phyloP scores from a whole-genome alignment of 2,888 invertebrate species.

The Mythimna ferrago region DNA sequence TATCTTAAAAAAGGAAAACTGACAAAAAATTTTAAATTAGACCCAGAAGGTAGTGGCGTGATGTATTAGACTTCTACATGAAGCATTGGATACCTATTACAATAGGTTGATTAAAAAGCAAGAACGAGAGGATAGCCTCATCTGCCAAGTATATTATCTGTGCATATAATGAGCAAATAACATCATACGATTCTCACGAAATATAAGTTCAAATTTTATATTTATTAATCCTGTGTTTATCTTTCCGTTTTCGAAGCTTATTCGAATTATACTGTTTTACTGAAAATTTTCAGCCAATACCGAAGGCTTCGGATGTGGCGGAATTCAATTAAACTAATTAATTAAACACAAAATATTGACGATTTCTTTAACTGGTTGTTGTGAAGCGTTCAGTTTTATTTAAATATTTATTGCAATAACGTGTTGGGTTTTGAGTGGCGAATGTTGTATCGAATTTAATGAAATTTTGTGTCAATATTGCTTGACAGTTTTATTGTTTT shows the following conservation, averaged over 20 bases:
- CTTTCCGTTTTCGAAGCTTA: conserved; percentile 25
- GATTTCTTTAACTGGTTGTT: conserved; percentile 27
- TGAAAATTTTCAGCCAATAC: conserved; percentile 30
- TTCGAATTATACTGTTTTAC: conserved; percentile 20
- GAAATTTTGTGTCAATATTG: not conserved
- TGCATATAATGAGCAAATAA: not conserved
- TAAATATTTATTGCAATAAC: conserved; percentile 21
- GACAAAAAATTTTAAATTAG: not conserved
- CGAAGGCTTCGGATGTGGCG: conserved; percentile 3
- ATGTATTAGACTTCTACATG: too few species aligned
- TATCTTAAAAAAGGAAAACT: not conserved
- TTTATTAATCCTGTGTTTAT: conserved; percentile 15
- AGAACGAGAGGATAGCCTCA: too few species aligned
- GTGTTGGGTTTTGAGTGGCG: not conserved
- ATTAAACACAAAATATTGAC: conserved; percentile 43
- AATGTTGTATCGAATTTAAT: conserved; percentile 1
- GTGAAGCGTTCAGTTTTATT: conserved; percentile 18
- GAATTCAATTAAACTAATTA: conserved; percentile 45
- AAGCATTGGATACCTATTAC: too few species aligned
- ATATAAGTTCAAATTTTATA: not conserved
- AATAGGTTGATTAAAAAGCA: too few species aligned
- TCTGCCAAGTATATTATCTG: too few species aligned
- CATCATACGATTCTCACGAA: not conserved
- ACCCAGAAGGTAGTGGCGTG: too few species aligned
- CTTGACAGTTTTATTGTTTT: not conserved